A percentile compares a stretch with the other conserved stretches of the same genome.
phyloP scores from a whole-genome alignment of 2,113 vertebrate species.

The Pongo abelii region DNA sequence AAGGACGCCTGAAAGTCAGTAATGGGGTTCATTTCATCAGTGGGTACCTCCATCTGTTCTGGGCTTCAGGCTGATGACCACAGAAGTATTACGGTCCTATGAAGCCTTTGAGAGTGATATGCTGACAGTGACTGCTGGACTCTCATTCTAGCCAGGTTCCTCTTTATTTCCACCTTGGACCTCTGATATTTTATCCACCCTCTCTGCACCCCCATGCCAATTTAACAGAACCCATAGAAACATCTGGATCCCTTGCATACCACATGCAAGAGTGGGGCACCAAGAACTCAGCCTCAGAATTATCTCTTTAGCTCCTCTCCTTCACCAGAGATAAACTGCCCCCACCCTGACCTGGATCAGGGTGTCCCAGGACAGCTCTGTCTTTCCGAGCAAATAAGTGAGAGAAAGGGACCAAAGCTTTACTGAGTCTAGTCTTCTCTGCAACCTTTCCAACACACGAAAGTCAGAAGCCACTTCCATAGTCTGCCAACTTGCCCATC shows the following conservation, averaged over 20 bases:
- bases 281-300: neutral
- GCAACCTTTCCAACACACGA: neutral
- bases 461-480: neutral
- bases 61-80: neutral
- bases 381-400: neutral
- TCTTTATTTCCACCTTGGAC: neutral
- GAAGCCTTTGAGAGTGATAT: neutral
- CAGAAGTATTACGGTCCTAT: fast-evolving
- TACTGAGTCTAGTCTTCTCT: neutral
- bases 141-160: neutral
- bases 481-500: neutral
- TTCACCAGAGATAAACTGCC: neutral
- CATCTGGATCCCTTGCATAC: neutral
- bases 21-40: neutral
- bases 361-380: neutral
- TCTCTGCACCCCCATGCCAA: neutral
- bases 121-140: neutral
- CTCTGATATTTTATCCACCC: neutral
- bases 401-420: neutral
- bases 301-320: neutral
- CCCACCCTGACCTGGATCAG: neutral
- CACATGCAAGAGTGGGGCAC: neutral
- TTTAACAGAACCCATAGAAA: neutral
- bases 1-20: neutral
- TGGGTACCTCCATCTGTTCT: neutral